phyloP scores from a whole-genome alignment of 2,888 invertebrate species.

The Exocentrus adspersus region DNA sequence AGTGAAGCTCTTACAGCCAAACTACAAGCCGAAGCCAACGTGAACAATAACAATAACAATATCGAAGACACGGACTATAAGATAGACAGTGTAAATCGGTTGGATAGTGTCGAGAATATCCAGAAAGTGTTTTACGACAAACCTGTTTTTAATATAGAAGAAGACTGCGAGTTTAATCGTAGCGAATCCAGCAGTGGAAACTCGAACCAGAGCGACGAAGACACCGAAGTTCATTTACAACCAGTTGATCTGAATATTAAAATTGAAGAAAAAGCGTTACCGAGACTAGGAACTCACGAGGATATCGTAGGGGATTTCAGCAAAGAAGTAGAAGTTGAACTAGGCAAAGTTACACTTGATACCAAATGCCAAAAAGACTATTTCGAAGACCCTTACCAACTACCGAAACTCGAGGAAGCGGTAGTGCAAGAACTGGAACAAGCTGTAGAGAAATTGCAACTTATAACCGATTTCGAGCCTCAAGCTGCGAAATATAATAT shows the following conservation, averaged over 20 bases:
- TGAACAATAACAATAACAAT: conserved; percentile 64
- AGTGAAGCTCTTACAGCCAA: conserved; percentile 62
- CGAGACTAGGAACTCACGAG: conserved; percentile 31
- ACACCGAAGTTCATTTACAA: conserved; percentile 50
- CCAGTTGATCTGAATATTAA: conserved; percentile 46
- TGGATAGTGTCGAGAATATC: conserved; percentile 66
- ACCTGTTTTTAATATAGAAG: conserved; percentile 66
- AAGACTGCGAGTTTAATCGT: conserved; percentile 35
- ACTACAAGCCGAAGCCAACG: conserved; percentile 45
- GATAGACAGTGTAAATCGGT: conserved; percentile 65
- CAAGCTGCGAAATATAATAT: conserved; percentile 58
- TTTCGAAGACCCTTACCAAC: conserved; percentile 34
- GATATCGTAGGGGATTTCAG: conserved; percentile 67
- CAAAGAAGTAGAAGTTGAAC: conserved; percentile 70
- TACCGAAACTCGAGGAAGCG: conserved; percentile 48
- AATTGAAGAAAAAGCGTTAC: conserved; percentile 42
- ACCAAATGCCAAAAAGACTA: conserved; percentile 15
- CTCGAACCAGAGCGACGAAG: conserved; percentile 54
- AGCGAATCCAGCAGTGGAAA: conserved; percentile 50
- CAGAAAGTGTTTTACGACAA: conserved; percentile 69
- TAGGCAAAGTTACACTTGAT: conserved; percentile 58
- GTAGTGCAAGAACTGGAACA: conserved; percentile 57
- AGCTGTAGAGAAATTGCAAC: conserved; percentile 58
- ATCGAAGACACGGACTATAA: conserved; percentile 55
- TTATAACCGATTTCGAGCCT: conserved; percentile 55